Evolutionary conservation across 2,888 invertebrate species (phyloP).

Genomic region (Oscheius onirici): DNA sequence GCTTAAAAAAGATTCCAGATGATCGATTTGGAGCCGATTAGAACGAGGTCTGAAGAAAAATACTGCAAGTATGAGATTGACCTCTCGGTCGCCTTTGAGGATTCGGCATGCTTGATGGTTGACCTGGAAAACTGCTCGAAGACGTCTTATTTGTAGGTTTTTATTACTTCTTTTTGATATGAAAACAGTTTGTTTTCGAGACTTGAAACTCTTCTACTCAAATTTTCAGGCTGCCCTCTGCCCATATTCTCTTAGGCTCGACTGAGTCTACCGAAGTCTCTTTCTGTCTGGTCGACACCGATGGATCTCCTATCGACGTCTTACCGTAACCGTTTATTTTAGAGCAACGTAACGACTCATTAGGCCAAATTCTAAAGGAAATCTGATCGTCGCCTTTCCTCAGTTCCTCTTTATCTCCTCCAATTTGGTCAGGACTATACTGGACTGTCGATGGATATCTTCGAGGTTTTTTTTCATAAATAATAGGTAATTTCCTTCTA

Average conservation of each 20-base stretch:
- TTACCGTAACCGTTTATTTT: too few species aligned
- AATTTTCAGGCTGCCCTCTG: too few species aligned
- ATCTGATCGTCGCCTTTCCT: not conserved
- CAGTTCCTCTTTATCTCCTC: not conserved
- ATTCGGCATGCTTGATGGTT: not conserved
- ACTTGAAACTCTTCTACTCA: too few species aligned
- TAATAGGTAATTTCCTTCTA: not conserved
- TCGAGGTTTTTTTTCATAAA: not conserved
- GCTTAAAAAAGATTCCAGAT: not conserved
- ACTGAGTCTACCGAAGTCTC: too few species aligned
- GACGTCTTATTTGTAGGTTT: not conserved
- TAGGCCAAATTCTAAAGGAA: not conserved
- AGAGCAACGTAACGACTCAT: too few species aligned
- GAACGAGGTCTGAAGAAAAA: not conserved
- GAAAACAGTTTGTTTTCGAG: too few species aligned
- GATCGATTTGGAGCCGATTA: not conserved
- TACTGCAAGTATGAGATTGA: not conserved
- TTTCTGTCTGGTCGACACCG: too few species aligned
- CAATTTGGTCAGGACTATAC: not conserved
- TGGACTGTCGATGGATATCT: slow-evolving; percentile 7
- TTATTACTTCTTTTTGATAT: not conserved
- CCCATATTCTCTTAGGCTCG: too few species aligned
- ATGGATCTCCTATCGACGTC: too few species aligned
- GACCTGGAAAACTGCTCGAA: not conserved
- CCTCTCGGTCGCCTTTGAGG: not conserved